Conservation (phyloP, 2,113 vertebrate species). For the Eupsittula cactorum region DNA sequence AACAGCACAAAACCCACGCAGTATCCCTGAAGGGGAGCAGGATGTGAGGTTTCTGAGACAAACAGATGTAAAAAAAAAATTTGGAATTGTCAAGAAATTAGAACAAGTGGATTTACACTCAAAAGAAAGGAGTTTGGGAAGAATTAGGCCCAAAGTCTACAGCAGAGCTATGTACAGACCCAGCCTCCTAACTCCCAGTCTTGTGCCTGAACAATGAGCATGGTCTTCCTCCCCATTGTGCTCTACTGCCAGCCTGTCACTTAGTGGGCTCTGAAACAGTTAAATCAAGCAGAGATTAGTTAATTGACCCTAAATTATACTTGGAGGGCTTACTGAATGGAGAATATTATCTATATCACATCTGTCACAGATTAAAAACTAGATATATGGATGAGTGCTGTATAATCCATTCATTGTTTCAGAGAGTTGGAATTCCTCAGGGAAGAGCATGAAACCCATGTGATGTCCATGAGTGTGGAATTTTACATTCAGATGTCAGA, state of each 20-base stretch:
- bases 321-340: slow-evolving; percentile 16
- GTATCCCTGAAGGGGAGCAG: rapidly evolving
- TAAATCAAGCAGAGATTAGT: slow-evolving; percentile 14
- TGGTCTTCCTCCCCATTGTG: not conserved
- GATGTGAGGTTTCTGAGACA: not conserved
- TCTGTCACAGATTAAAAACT: slow-evolving; percentile 34
- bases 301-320: not conserved
- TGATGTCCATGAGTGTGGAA: not conserved
- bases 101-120: not conserved
- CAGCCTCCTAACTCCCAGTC: not conserved
- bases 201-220: not conserved
- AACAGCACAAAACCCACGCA: not conserved
- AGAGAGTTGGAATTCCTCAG: not conserved
- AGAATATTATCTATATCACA: slow-evolving; percentile 23
- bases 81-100: not conserved
- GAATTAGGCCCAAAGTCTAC: not conserved
- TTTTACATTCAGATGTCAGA: not conserved
- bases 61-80: not conserved
- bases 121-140: not conserved
- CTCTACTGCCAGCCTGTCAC: not conserved
- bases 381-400: not conserved
- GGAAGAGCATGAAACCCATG: not conserved
- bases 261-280: not conserved
- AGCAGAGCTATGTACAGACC: not conserved
- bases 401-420: slow-evolving; percentile 21